Conservation (phyloP, 1,140 invertebrate genomes). For the Aphelinus certus region DNA sequence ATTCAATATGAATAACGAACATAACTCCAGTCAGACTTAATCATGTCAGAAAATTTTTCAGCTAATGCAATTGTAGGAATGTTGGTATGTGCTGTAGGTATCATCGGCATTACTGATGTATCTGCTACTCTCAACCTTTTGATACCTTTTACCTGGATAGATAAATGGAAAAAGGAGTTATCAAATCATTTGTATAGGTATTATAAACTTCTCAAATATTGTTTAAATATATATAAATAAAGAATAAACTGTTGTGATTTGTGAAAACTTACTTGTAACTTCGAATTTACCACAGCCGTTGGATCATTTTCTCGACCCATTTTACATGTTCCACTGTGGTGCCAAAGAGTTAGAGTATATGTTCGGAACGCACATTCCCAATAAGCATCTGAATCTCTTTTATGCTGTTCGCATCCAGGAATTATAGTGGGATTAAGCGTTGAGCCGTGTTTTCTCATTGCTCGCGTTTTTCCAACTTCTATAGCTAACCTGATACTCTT, state of each 20-base stretch:
- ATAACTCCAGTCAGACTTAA: no score
- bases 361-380: slow-evolving; percentile 45
- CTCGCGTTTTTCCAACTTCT: slow-evolving; percentile 50
- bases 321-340: slow-evolving; percentile 73
- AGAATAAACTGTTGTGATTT: no score
- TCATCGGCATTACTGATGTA: slow-evolving; percentile 59
- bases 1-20: no score
- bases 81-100: slow-evolving; percentile 22
- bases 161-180: no score
- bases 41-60: no score
- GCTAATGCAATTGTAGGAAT: no score
- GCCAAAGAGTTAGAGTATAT: slow-evolving; percentile 68
- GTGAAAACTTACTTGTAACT: slow-evolving; percentile 61
- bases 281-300: slow-evolving; percentile 67
- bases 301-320: slow-evolving; percentile 71
- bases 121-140: slow-evolving; percentile 52
- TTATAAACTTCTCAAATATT: slow-evolving; percentile 54
- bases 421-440: slow-evolving; percentile 58
- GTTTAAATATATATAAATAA: slow-evolving; percentile 44
- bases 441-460: slow-evolving; percentile 41
- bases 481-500: slow-evolving; percentile 62
- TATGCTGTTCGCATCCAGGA: slow-evolving; percentile 62
- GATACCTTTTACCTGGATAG: slow-evolving; percentile 54
- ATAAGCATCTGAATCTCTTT: slow-evolving; percentile 63
- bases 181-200: no score